phyloP scores from a whole-genome alignment of 2,888 invertebrate genomes.

The Unio delphinus region DNA sequence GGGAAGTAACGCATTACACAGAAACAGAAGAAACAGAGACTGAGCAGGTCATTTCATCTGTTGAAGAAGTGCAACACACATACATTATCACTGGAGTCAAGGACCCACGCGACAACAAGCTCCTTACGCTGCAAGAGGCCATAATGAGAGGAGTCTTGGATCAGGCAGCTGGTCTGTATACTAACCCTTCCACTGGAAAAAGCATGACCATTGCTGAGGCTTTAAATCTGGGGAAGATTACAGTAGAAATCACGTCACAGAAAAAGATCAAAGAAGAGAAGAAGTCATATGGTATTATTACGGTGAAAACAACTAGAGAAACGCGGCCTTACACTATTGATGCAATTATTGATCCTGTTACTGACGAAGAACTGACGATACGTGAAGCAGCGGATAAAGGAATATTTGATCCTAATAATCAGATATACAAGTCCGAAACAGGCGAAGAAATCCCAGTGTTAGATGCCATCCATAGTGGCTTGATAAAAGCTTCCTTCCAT shows the following conservation, averaged over 20 bases:
- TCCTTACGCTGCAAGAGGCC: slow-evolving; percentile 60
- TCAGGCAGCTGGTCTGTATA: slow-evolving; percentile 41
- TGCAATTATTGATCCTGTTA: slow-evolving; percentile 49
- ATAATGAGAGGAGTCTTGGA: slow-evolving; percentile 61
- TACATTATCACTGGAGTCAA: slow-evolving; percentile 57
- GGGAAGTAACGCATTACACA: slow-evolving; percentile 28
- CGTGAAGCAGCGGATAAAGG: slow-evolving; percentile 46
- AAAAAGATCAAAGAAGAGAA: slow-evolving; percentile 64
- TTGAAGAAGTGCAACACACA: slow-evolving; percentile 65
- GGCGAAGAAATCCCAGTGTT: slow-evolving; percentile 52
- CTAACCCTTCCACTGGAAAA: slow-evolving; percentile 52
- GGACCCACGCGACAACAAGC: slow-evolving; percentile 46
- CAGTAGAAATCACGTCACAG: slow-evolving; percentile 58
- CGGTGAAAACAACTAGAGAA: slow-evolving; percentile 64
- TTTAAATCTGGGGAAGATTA: slow-evolving; percentile 63
- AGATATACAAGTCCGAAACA: slow-evolving; percentile 49
- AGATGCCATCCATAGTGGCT: slow-evolving; percentile 61
- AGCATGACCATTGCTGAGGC: slow-evolving; percentile 60
- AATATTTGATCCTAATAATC: slow-evolving; percentile 46
- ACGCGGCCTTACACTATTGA: slow-evolving; percentile 61
- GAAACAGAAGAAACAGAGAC: slow-evolving; percentile 46
- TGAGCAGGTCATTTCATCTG: slow-evolving; percentile 57
- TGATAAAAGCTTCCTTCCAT: slow-evolving; percentile 60
- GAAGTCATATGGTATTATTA: slow-evolving; percentile 66
- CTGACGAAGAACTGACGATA: slow-evolving; percentile 42